A percentile compares a stretch with the other conserved stretches of the same genome.
Conservation (phyloP, 35 echinoderm and acorn worm genomes). For the Amphiura filiformis region DNA sequence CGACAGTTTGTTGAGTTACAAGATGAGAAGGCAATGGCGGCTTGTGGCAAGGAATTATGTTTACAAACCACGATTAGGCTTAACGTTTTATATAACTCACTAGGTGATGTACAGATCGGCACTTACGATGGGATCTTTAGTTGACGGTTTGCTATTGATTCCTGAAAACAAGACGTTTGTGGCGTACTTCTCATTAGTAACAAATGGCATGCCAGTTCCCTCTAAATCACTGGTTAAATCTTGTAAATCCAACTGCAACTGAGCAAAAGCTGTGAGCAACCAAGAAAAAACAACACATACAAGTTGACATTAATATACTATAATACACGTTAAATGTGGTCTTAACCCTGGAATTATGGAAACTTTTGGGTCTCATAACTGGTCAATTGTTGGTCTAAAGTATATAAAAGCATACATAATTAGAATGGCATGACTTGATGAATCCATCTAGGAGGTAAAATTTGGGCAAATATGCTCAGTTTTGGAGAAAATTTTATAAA, state of each 20-base stretch:
- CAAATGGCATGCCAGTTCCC: constrained; percentile 55
- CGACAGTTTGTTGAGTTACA: neutral
- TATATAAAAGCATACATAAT: too few relatives aligned
- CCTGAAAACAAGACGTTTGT: constrained; percentile 73
- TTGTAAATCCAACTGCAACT: constrained; percentile 38
- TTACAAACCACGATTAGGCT: neutral
- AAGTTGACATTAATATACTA: too few relatives aligned
- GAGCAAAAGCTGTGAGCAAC: constrained; percentile 33
- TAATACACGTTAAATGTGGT: too few relatives aligned
- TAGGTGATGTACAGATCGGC: too few relatives aligned
- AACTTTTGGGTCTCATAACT: too few relatives aligned
- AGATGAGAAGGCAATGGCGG: neutral
- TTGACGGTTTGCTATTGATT: constrained; percentile 37
- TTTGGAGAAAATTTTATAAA: too few relatives aligned
- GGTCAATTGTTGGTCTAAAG: too few relatives aligned
- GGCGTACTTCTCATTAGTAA: constrained; percentile 44
- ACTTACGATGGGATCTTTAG: constrained; percentile 1
- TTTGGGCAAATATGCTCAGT: too few relatives aligned
- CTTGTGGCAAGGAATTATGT: neutral
- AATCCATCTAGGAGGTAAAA: too few relatives aligned
- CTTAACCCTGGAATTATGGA: too few relatives aligned
- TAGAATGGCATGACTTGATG: too few relatives aligned
- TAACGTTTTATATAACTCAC: neutral
- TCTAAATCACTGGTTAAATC: constrained; percentile 43
- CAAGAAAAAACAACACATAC: neutral